Evolutionary conservation across 2,113 vertebrate species (phyloP).

Genomic region (Peromyscus californicus): DNA sequence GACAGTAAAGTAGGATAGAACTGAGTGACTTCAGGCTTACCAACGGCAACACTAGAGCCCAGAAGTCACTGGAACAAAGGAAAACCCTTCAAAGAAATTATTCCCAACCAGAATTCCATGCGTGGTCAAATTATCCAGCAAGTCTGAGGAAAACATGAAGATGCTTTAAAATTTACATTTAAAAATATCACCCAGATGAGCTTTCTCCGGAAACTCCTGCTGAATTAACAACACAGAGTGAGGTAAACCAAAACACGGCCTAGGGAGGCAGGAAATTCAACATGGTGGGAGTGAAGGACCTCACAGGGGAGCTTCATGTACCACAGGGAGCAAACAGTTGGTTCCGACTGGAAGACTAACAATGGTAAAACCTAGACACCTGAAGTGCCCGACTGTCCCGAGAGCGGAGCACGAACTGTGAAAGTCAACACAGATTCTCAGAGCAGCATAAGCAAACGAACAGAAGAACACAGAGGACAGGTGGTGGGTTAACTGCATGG

Average conservation of each 20-base stretch:
- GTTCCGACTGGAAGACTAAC: neutral
- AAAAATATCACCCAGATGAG: neutral
- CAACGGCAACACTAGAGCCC: neutral
- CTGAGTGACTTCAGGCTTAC: neutral
- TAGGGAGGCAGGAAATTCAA: neutral
- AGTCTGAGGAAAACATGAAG: neutral
- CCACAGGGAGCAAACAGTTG: neutral
- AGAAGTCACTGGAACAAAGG: neutral
- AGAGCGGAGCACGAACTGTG: neutral
- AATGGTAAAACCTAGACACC: neutral
- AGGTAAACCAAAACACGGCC: neutral
- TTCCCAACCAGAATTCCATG: neutral
- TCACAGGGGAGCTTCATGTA: neutral
- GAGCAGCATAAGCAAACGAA: neutral
- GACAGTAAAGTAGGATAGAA: neutral
- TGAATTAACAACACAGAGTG: neutral
- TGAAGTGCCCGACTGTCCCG: neutral
- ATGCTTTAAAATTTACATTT: neutral
- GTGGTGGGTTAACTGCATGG: neutral
- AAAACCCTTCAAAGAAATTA: neutral
- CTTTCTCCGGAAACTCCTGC: neutral
- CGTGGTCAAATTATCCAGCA: neutral
- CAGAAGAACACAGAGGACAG: neutral
- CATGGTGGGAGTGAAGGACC: neutral
- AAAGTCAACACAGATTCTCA: conserved; percentile 13